These are phyloP conservation scores for Solenopsis fugax DNA, from an alignment of 1,140 invertebrate species.

Conservation along the genomic window DNA sequence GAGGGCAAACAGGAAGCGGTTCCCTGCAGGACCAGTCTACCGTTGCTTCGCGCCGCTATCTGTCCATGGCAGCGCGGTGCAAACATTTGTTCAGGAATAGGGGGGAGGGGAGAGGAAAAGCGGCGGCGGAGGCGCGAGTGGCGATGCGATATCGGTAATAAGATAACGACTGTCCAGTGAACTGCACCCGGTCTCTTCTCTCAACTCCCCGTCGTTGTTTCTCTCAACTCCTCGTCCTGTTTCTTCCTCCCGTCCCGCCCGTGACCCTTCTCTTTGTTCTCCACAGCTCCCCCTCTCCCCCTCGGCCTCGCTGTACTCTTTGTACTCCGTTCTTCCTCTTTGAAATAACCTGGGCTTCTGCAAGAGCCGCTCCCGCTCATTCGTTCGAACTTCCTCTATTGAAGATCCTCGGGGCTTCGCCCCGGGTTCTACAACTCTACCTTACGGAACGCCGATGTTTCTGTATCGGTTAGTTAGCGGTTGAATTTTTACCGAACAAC, in stretches of 20 bases:
- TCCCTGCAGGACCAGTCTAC: slow-evolving; percentile 72
- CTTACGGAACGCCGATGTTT: slow-evolving; percentile 13
- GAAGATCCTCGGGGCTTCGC: slow-evolving; percentile 51
- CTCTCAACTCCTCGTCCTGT: slow-evolving; percentile 54
- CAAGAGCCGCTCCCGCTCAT: slow-evolving; percentile 61
- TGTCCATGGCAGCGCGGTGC: slow-evolving; percentile 73
- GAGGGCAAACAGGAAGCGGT: slow-evolving; percentile 79
- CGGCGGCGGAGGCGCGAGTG: slow-evolving; percentile 64
- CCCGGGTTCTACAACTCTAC: slow-evolving; percentile 8
- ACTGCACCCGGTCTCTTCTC: slow-evolving; percentile 64
- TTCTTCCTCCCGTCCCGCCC: not conserved
- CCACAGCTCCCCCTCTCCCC: not conserved
- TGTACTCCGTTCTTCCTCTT: slow-evolving; percentile 46
- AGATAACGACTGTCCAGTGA: slow-evolving; percentile 80
- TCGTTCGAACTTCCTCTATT: slow-evolving; percentile 77
- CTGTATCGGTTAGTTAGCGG: slow-evolving; percentile 23
- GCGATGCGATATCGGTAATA: slow-evolving; percentile 80
- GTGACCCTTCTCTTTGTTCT: slow-evolving; percentile 8
- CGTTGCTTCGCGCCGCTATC: slow-evolving; percentile 71
- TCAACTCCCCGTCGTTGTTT: slow-evolving; percentile 44
- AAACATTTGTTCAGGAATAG: slow-evolving; percentile 82
- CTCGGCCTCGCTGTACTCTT: slow-evolving; percentile 38
- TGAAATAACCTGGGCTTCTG: slow-evolving; percentile 48
- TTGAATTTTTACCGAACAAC: slow-evolving; percentile 59
- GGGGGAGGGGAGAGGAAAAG: slow-evolving; percentile 64